A percentile compares a stretch with the other conserved stretches of the same genome.
Conservation (phyloP, 2,888 invertebrate species). For the Chloromyia formosa region DNA sequence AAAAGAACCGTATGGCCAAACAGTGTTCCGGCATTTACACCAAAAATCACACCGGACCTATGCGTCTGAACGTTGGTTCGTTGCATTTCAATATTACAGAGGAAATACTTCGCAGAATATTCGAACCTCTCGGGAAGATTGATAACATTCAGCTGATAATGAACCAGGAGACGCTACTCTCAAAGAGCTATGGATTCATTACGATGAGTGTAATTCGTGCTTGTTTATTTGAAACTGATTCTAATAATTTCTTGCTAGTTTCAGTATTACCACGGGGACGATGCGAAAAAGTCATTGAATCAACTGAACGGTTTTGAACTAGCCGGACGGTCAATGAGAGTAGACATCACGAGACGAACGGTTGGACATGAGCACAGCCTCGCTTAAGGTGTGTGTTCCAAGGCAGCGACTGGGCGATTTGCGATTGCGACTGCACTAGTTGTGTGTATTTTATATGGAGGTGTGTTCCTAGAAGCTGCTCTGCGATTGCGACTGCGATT, state of each 20-base stretch:
- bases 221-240: neutral
- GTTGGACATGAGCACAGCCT: constrained; percentile 80
- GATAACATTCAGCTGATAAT: constrained; percentile 94
- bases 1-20: too few species aligned
- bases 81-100: constrained; percentile 98
- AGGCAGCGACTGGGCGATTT: too few species aligned
- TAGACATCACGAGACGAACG: constrained; percentile 96
- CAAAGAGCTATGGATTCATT: constrained; percentile 97
- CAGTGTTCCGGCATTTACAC: constrained; percentile 83
- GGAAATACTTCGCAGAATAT: too few species aligned
- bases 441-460: too few species aligned
- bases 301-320: constrained; percentile 98
- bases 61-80: constrained; percentile 96
- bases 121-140: constrained; percentile 98
- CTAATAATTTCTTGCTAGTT: too few species aligned
- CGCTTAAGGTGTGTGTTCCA: too few species aligned
- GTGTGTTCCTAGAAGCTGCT: too few species aligned
- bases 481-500: too few species aligned
- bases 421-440: too few species aligned
- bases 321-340: constrained; percentile 98
- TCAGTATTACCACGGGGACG: constrained; percentile 95
- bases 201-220: constrained; percentile 76
- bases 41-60: constrained; percentile 93
- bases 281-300: constrained; percentile 97
- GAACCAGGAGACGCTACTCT: constrained; percentile 93